These are phyloP conservation scores for Meteorus cinctellus DNA, from an alignment of 2,888 invertebrate genomes.

Conservation along the genomic window DNA sequence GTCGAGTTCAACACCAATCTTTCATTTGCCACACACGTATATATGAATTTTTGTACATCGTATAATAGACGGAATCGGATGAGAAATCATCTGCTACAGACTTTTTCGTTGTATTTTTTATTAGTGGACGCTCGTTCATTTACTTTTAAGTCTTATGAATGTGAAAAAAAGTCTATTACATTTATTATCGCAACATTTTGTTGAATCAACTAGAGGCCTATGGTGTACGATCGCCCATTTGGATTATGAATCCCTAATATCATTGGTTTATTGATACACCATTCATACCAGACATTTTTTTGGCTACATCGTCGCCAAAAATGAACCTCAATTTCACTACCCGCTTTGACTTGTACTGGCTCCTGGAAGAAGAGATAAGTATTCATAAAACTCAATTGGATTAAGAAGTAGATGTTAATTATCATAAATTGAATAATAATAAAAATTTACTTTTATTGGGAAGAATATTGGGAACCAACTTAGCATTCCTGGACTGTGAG, in stretches of 20 bases:
- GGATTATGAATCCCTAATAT: slow-evolving; percentile 80
- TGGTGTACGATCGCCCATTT: slow-evolving; percentile 83
- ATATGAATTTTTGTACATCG: neutral
- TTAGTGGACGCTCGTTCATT: neutral
- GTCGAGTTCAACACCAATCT: neutral
- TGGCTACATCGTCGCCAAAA: slow-evolving; percentile 90
- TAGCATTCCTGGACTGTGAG: slow-evolving; percentile 93
- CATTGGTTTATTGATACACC: slow-evolving; percentile 83
- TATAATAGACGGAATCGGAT: neutral
- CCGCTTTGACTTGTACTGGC: slow-evolving; percentile 82
- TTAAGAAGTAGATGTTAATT: too few species aligned
- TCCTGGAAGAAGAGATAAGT: slow-evolving; percentile 74
- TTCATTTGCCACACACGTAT: neutral
- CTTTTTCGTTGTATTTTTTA: neutral
- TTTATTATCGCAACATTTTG: neutral
- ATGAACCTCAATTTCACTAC: slow-evolving; percentile 83
- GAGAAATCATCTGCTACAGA: neutral
- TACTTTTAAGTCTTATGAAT: neutral
- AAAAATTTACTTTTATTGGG: slow-evolving; percentile 82
- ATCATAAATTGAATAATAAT: too few species aligned
- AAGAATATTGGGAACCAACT: slow-evolving; percentile 99
- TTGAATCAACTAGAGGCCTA: slow-evolving; percentile 75
- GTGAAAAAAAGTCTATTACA: slow-evolving; percentile 1
- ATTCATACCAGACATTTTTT: slow-evolving; percentile 97
- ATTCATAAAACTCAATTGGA: neutral